Percentiles rank a stretch among this genome's conserved stretches.
These are phyloP conservation scores for Limosa lapponica DNA, from an alignment of 2,797 vertebrate species.

Conservation along the genomic window DNA sequence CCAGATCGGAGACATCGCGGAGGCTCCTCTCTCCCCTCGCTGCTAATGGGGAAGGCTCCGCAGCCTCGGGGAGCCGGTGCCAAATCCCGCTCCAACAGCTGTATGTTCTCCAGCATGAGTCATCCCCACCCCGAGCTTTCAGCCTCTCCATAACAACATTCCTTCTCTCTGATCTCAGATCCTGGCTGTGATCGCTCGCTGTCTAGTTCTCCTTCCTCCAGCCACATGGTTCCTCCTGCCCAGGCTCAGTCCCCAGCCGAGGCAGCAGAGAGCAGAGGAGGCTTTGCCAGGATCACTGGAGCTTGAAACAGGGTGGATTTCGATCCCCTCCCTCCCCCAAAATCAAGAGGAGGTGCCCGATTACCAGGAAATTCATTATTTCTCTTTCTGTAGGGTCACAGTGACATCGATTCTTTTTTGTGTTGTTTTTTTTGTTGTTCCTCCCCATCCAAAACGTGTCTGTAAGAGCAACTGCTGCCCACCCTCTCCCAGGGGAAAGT, in stretches of 20 bases:
- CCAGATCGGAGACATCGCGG: fast-evolving
- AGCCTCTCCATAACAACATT: slow-evolving; percentile 69
- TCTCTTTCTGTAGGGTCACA: not conserved
- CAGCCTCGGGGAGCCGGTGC: not conserved
- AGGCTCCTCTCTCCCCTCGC: not conserved
- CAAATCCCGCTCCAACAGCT: slow-evolving; percentile 27
- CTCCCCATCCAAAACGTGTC: not conserved
- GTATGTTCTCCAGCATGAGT: slow-evolving; percentile 54
- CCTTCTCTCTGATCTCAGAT: slow-evolving; percentile 65
- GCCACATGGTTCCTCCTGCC: slow-evolving; percentile 2
- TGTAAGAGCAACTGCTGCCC: not conserved
- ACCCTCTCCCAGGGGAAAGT: not conserved
- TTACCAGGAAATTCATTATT: not conserved
- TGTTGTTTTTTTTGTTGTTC: not conserved
- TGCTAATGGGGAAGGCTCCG: not conserved
- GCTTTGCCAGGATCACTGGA: not conserved
- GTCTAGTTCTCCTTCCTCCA: slow-evolving; percentile 15
- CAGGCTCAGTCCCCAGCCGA: not conserved
- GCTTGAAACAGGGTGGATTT: not conserved
- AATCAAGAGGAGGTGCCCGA: not conserved
- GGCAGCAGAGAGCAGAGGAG: not conserved
- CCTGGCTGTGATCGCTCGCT: slow-evolving; percentile 30
- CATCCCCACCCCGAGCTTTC: slow-evolving; percentile 27
- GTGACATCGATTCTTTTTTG: fast-evolving
- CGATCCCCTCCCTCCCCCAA: not conserved